Evolutionary conservation across 53 echinoderm and acorn worm genomes (phyloP), one percentile per base, ranked within the genome.

Genomic region (Astropecten irregularis): DNA sequence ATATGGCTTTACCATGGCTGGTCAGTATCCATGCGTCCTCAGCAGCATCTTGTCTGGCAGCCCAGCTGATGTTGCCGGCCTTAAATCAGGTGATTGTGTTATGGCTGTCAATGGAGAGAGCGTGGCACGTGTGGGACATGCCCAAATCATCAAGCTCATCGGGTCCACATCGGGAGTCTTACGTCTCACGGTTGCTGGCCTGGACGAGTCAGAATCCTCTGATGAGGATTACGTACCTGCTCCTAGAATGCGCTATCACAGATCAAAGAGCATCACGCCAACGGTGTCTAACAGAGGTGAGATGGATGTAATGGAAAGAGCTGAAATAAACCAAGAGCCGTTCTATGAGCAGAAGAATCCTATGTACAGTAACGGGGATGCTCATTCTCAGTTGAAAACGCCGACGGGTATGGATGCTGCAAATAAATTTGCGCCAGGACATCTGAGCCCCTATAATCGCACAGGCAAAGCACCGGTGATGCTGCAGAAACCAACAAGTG

Each of bases 51-150:
- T 99, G 73, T 90, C 90, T 3, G 94, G 90, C 27, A 99, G 94
- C 34, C 99, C 99, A 21, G 92, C 94, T 23, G 99, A 95, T 82
- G 52, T 88, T 40, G 94, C 94, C 26, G 90, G 92, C 65, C 69
- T 99, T 40, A 94, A 89, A 55, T 58, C 88, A 3, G 99, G 92
- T 1, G 99, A 95, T 42, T 92, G 94, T 34, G 91, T 99, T 42
- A 92, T 99, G 50, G 99, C 99, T 22, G 84, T 99, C 18, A 95
- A 99, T 67, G 99, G 99, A 49, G 95, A 95, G 46, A 99, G 94
- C 84, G 99, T 99, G 28, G 79, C 99, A 0, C 82, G 92, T 30
- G 53, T 99, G 23, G 85, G 85, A 32, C 99, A 99, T 64, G 99
- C 94, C 55, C 94, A 99, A 60, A 90, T 99, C 32, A 95, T 99